Evolutionary conservation across 2,113 vertebrate genomes (phyloP).

Genomic region (Amblyornis subalaris): DNA sequence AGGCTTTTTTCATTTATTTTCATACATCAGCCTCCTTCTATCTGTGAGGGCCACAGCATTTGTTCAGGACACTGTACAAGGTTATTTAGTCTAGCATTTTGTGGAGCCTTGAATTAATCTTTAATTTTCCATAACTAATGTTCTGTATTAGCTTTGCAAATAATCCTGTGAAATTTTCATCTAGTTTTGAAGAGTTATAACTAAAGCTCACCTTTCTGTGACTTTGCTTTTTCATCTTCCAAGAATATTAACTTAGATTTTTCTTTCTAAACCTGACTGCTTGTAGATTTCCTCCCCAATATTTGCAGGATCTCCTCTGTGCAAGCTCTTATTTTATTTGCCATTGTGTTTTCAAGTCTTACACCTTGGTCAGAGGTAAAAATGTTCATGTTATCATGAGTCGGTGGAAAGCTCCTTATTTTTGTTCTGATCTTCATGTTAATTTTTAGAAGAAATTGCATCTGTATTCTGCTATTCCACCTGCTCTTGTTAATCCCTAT

Average conservation of each 20-base stretch:
- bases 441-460: background rate
- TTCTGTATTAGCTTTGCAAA: background rate
- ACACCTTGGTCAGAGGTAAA: background rate
- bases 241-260: background rate
- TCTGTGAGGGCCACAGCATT: background rate
- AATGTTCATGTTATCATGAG: background rate
- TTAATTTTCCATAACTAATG: background rate
- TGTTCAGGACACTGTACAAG: background rate
- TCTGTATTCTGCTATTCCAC: background rate
- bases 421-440: background rate
- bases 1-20: background rate
- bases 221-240: background rate
- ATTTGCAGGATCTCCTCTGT: background rate
- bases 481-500: background rate
- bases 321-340: background rate
- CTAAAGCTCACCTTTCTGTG: background rate
- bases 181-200: background rate
- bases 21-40: background rate
- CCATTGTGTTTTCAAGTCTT: background rate
- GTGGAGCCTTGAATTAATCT: background rate
- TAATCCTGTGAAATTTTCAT: background rate
- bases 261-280: background rate
- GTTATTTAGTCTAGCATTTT: background rate
- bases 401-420: background rate
- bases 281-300: background rate